phyloP scores from a whole-genome alignment of 1,140 invertebrate genomes.

The Drosophila burlai region DNA sequence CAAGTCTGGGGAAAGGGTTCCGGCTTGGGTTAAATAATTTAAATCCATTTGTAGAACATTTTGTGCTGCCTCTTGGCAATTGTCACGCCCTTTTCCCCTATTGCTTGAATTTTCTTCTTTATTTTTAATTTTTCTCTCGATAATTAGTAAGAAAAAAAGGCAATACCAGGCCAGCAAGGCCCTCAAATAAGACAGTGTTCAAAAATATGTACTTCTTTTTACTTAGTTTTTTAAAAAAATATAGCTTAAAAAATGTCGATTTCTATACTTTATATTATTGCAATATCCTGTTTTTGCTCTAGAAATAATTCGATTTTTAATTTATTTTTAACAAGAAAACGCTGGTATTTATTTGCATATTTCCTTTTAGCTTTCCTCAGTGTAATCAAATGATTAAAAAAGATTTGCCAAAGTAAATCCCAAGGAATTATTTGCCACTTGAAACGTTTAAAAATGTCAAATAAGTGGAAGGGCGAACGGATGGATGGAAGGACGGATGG shows the following conservation, averaged over 20 bases:
- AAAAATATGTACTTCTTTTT: background rate
- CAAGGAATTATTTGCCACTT: slow-evolving; percentile 84
- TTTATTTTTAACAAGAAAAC: too few species aligned
- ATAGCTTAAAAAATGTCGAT: too few species aligned
- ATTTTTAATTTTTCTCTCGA: slow-evolving; percentile 26
- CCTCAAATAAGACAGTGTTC: background rate
- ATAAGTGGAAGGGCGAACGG: slow-evolving; percentile 43
- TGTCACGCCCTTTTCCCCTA: slow-evolving; percentile 43
- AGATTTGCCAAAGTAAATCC: slow-evolving; percentile 82
- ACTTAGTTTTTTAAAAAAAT: too few species aligned
- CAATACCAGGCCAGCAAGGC: background rate
- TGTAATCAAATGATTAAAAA: slow-evolving; percentile 82
- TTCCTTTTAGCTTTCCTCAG: background rate
- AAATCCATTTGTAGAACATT: slow-evolving; percentile 84
- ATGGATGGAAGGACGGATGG: background rate
- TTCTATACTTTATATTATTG: background rate
- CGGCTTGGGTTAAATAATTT: slow-evolving; percentile 63
- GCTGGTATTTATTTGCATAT: background rate
- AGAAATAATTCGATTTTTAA: background rate
- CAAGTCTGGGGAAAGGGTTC: slow-evolving; percentile 21
- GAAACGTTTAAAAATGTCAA: slow-evolving; percentile 85
- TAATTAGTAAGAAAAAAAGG: slow-evolving; percentile 75
- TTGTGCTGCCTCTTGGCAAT: slow-evolving; percentile 61
- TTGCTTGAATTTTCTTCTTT: slow-evolving; percentile 29
- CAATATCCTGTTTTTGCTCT: too few species aligned